Evolutionary conservation across 2,797 vertebrate species (phyloP).

Genomic region (Coreius guichenoti): DNA sequence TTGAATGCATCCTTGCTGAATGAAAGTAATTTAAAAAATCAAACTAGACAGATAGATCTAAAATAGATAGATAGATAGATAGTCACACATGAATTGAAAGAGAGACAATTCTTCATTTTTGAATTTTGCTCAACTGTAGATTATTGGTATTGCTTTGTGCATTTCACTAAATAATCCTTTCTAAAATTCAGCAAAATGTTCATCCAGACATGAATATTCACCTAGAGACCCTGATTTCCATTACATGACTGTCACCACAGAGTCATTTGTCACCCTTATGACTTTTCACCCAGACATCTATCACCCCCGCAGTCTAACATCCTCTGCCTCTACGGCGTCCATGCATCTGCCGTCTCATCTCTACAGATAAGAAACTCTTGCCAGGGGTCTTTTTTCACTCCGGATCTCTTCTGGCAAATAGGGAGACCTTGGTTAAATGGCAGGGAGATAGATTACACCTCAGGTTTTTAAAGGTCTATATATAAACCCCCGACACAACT

Average conservation of each 20-base stretch:
- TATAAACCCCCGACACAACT: slow-evolving; percentile 18
- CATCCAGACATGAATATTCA: slow-evolving; percentile 7
- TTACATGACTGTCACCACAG: background rate
- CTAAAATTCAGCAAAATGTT: background rate
- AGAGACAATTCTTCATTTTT: too few species aligned
- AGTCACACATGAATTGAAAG: too few species aligned
- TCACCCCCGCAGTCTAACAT: background rate
- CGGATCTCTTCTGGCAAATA: background rate
- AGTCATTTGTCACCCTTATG: slow-evolving; percentile 10
- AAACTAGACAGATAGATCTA: too few species aligned
- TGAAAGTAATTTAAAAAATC: too few species aligned
- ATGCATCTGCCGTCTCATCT: slow-evolving; percentile 30
- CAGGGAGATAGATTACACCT: slow-evolving; percentile 20
- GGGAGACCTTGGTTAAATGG: slow-evolving; percentile 40
- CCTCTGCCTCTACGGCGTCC: slow-evolving; percentile 1
- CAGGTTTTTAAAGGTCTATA: slow-evolving; percentile 31
- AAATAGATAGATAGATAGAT: too few species aligned
- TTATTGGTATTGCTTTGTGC: background rate
- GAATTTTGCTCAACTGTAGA: background rate
- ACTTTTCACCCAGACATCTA: background rate
- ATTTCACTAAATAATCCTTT: background rate
- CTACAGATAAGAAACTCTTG: background rate
- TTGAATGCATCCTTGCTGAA: too few species aligned
- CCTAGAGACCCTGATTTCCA: background rate
- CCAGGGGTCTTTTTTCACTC: slow-evolving; percentile 9